phyloP scores from a whole-genome alignment of 2,888 invertebrate genomes.

The Neocrepidodera transversa region DNA sequence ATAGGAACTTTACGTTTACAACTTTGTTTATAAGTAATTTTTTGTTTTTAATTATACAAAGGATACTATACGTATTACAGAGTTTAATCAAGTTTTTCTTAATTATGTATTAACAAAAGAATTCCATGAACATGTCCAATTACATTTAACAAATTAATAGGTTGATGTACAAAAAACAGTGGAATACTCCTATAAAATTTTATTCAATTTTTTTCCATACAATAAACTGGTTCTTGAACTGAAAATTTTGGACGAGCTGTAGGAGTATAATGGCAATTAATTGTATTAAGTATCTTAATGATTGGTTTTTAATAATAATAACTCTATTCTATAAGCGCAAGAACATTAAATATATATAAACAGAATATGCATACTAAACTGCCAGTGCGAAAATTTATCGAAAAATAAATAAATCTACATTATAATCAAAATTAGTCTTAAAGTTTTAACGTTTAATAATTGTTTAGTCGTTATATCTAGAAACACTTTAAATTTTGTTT shows the following conservation, averaged over 20 bases:
- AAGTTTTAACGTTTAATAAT: neutral
- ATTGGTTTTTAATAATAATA: conserved; percentile 20
- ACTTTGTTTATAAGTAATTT: too few species aligned
- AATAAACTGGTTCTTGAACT: neutral
- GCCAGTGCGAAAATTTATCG: conserved; percentile 19
- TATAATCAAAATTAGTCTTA: neutral
- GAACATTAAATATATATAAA: conserved; percentile 43
- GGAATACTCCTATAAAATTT: conserved; percentile 13
- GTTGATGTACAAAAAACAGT: too few species aligned
- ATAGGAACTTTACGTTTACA: too few species aligned
- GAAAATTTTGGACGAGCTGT: neutral
- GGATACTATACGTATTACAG: too few species aligned
- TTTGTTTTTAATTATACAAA: too few species aligned
- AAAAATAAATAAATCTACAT: conserved; percentile 22
- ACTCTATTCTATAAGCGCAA: conserved; percentile 44
- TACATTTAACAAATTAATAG: too few species aligned
- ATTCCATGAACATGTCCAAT: too few species aligned
- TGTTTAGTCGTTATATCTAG: neutral
- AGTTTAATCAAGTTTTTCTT: too few species aligned
- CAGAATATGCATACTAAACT: conserved; percentile 28
- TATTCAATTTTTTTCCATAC: conserved; percentile 13
- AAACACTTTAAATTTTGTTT: neutral
- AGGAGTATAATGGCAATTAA: conserved; percentile 19
- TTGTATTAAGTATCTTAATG: conserved; percentile 28
- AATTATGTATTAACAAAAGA: too few species aligned